Evolutionary conservation across 2,113 vertebrate genomes (phyloP), one percentile per base, ranked within the genome.

Genomic region (Peromyscus polionotus): DNA sequence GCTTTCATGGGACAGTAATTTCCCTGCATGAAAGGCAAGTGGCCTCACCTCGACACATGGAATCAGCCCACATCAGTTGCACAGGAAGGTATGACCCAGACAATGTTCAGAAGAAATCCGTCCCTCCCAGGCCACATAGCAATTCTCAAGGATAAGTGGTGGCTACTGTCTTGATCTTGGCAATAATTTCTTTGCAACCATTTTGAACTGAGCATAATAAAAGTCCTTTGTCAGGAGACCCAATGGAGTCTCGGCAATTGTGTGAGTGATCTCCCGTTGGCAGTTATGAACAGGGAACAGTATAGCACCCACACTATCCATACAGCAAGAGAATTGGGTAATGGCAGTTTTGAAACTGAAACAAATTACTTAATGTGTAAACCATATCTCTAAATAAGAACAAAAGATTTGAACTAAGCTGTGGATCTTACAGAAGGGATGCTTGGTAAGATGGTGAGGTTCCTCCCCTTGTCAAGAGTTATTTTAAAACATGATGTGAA

Each of bases 381-480:
- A 97, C 91, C 91, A 68, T 65, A 48, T 95, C 91, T 91, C 91
- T 91, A 96, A 92, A 88, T 92, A 95, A 95, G 12, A 97, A 93
- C 33, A 89, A 94, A 97, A 93, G 86, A 79, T 36, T 96, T 73
- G 3, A 88, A 93, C 42, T 91, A 72, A 81, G 31, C n/a, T 95
- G 39, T 83, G 77, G 88, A 31, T 91, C 65, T 96, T 81, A 86
- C 4, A n/a, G 94, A 33, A n/a, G 65, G 75, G 61, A 87, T 75
- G 19, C 11, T 70, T 77, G 31, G 39, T 83, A 89, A 95, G 94
- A 95, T 42, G 54, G 42, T 63, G 77, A 86, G 26, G 28, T 33
- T 93, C 96, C 65, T 68, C 33, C 45, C 26, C 51, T 96, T 76
- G 19, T 83, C 84, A 65, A 88, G 61, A 90, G 65, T 80, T 31